Evolutionary conservation across 2,113 vertebrate genomes (phyloP), one percentile per base, ranked within the genome.

Genomic region (Arvicanthis niloticus): DNA sequence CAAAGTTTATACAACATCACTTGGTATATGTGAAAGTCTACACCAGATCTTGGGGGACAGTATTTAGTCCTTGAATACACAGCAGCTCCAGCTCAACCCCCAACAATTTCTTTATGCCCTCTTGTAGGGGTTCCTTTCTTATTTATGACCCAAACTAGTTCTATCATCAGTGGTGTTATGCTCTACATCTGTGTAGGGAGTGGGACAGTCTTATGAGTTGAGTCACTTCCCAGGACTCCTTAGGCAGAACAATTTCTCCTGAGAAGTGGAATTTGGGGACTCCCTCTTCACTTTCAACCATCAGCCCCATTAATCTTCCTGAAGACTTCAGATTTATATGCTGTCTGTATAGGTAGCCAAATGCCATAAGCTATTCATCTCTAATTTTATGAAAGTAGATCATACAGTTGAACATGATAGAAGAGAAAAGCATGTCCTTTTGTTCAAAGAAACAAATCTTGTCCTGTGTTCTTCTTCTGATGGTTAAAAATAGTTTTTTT

Each of bases 361-460:
- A 98, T 98, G 97, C 88, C 91, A 96, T 96, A 92, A 96, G 97
- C 97, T 97, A 88, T 95, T 96, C 97, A 98, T 96, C 97, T 97
- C 94, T 97, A 96, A 96, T 98, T 94, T 95, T 5, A 0, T 89
- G 94, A 97, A 97, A 89, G 85, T 88, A 53, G 81, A 95, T 97
- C 90, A 90, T 56, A 89, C 98, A 98, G 98, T 98, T 98, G 98
- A 98, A 98, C 98, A n/a, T 97, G 97, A 98, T 98, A 88, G 96
- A 93, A 95, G 92, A 97, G 26, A 94, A 65, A 98, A 96, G 95
- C 97, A 75, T 94, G 97, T 97, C 98, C 97, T 98, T 98, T 98
- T 98, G 97, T 98, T 98, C 97, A 98, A 97, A 5, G 80, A 98
- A 97, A 98, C 98, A 98, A 98, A 98, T 97, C 95, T 98, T 67